phyloP scores from a whole-genome alignment of 2,113 vertebrate species.

The Fregetta grallaria region DNA sequence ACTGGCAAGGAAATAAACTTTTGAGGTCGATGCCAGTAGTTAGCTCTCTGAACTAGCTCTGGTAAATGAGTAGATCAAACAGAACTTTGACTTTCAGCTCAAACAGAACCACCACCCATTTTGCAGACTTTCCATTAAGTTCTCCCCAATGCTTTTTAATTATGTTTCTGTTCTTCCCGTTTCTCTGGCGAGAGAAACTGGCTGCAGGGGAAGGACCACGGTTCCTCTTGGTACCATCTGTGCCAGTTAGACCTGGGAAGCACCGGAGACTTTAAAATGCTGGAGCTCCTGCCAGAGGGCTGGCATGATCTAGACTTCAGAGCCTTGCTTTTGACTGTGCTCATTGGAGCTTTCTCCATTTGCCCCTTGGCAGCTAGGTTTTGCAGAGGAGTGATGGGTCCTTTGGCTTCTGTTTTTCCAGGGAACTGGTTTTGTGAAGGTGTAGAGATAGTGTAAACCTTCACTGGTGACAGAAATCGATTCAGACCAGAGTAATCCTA shows the following conservation, averaged over 20 bases:
- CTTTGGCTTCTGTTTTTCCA: neutral
- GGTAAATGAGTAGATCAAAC: constrained; percentile 32
- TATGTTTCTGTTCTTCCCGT: neutral
- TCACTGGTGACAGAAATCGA: neutral
- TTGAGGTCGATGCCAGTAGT: constrained; percentile 14
- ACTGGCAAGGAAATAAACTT: neutral
- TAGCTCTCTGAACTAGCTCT: neutral
- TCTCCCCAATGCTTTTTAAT: neutral
- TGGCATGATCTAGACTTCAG: neutral
- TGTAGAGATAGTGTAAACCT: neutral
- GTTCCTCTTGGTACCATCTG: neutral
- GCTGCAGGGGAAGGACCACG: neutral
- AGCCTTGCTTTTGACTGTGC: neutral
- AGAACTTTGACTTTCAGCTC: neutral
- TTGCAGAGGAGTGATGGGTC: neutral
- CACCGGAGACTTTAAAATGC: neutral
- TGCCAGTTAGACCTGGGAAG: neutral
- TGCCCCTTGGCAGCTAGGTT: neutral
- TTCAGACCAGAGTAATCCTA: neutral
- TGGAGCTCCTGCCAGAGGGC: neutral
- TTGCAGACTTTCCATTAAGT: neutral
- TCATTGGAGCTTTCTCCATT: neutral
- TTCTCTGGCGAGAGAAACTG: neutral
- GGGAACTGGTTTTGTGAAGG: neutral
- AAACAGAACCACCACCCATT: neutral